Evolutionary conservation across 2,888 invertebrate genomes (phyloP).

Genomic region (Synanthedon tipuliformis): DNA sequence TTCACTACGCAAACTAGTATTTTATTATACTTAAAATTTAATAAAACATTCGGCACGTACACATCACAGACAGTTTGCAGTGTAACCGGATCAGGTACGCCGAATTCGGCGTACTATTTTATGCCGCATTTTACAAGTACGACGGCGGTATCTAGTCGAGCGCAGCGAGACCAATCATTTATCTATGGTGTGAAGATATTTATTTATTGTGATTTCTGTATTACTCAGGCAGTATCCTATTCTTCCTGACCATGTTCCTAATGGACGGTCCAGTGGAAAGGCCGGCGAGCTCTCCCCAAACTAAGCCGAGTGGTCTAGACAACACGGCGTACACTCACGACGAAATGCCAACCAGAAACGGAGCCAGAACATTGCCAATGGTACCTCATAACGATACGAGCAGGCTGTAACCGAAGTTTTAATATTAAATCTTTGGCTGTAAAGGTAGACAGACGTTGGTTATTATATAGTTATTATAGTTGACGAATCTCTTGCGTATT

Average conservation of each 20-base stretch:
- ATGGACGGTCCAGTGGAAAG: conserved; percentile 74
- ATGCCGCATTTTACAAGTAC: too few species aligned
- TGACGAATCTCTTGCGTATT: background rate
- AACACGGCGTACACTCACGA: conserved; percentile 68
- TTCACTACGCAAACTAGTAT: too few species aligned
- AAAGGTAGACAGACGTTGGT: too few species aligned
- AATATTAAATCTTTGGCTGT: too few species aligned
- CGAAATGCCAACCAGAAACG: conserved; percentile 30
- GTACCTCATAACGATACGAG: conserved; percentile 17
- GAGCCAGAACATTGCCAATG: conserved; percentile 15
- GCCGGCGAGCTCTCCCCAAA: conserved; percentile 10
- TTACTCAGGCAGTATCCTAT: conserved; percentile 80
- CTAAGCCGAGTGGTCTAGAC: conserved; percentile 52
- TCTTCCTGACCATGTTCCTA: conserved; percentile 83
- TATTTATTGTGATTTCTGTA: background rate
- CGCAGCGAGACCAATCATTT: too few species aligned
- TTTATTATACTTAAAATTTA: too few species aligned
- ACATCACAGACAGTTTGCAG: too few species aligned
- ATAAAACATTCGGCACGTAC: too few species aligned
- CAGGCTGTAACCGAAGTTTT: conserved; percentile 21
- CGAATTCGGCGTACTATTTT: too few species aligned
- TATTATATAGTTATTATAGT: background rate
- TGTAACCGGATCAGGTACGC: too few species aligned
- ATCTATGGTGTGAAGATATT: too few species aligned
- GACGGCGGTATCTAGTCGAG: too few species aligned